Evolutionary conservation across 2,888 invertebrate species (phyloP).

Genomic region (Caenorhabditis sp.): DNA sequence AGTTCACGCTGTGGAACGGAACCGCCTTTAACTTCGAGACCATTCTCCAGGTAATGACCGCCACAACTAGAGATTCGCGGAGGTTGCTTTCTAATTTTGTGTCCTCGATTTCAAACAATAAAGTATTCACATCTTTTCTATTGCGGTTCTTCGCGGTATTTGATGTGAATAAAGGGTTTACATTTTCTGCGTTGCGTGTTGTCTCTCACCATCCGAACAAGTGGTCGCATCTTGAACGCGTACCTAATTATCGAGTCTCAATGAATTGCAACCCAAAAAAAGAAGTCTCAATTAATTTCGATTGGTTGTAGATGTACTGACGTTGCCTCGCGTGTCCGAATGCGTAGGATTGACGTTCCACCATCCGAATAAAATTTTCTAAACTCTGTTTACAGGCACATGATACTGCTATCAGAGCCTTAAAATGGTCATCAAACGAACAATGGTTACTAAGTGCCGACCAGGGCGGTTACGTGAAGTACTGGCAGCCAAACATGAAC

Average conservation of each 20-base stretch:
- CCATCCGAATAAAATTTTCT: conserved; percentile 21
- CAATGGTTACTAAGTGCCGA: conserved; percentile 99
- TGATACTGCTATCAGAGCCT: conserved; percentile 97
- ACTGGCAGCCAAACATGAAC: conserved; percentile 99
- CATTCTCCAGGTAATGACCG: conserved; percentile 91
- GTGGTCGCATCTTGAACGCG: conserved; percentile 12
- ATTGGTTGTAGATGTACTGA: too few relatives aligned
- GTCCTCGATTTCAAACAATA: conserved; percentile 21
- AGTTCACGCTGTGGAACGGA: conserved; percentile 99
- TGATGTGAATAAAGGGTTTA: conserved; percentile 65
- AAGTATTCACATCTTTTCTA: conserved; percentile 61
- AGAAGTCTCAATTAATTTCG: too few relatives aligned
- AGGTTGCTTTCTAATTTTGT: conserved; percentile 9
- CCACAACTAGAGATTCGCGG: conserved; percentile 19
- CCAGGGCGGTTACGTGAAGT: conserved; percentile 90
- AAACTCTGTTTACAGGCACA: conserved; percentile 89
- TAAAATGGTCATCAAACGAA: conserved; percentile 99
- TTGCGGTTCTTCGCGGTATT: conserved; percentile 48
- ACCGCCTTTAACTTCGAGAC: conserved; percentile 99
- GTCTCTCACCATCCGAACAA: background rate
- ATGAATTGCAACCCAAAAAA: too few relatives aligned
- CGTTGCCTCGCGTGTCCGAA: too few relatives aligned
- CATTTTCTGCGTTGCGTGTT: background rate
- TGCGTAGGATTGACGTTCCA: background rate
- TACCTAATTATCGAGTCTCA: conserved; percentile 3